These are phyloP conservation scores for Chymomyza procnemis DNA, from an alignment of 2,888 invertebrate species.

Conservation along the genomic window DNA sequence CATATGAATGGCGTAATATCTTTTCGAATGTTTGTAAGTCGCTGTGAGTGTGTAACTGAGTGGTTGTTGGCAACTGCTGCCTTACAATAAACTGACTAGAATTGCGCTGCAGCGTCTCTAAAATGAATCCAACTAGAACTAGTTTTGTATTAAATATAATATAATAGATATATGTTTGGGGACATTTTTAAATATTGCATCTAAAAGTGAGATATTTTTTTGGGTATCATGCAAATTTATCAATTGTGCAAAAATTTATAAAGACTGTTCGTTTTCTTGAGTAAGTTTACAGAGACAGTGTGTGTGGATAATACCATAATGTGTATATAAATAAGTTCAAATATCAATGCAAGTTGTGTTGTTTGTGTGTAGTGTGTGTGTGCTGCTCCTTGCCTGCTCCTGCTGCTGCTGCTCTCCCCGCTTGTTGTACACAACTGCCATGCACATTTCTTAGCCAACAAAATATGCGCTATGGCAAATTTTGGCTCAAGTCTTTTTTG, in stretches of 20 bases:
- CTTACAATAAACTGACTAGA: conserved; percentile 40
- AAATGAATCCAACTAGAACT: background rate
- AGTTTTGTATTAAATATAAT: background rate
- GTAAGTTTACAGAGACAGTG: conserved; percentile 34
- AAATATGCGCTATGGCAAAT: conserved; percentile 41
- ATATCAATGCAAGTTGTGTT: conserved; percentile 32
- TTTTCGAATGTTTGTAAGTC: background rate
- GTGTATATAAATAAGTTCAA: conserved; percentile 53
- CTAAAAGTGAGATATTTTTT: background rate
- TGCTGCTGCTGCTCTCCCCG: conserved; percentile 44
- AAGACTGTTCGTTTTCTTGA: conserved; percentile 16
- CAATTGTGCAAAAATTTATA: background rate
- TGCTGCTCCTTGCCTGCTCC: conserved; percentile 67
- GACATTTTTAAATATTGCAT: background rate
- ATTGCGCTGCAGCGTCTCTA: conserved; percentile 16
- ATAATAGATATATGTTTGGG: background rate
- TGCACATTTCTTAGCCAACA: conserved; percentile 20
- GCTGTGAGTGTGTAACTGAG: conserved; percentile 3
- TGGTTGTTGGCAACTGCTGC: background rate
- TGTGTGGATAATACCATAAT: too few relatives aligned
- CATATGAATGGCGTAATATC: conserved; percentile 6
- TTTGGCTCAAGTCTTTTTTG: conserved; percentile 63
- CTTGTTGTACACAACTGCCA: conserved; percentile 2
- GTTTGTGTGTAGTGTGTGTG: conserved; percentile 14
- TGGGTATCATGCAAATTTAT: background rate